These are phyloP conservation scores for Wasmannia auropunctata DNA, from an alignment of 1,140 invertebrate species.

Conservation along the genomic window DNA sequence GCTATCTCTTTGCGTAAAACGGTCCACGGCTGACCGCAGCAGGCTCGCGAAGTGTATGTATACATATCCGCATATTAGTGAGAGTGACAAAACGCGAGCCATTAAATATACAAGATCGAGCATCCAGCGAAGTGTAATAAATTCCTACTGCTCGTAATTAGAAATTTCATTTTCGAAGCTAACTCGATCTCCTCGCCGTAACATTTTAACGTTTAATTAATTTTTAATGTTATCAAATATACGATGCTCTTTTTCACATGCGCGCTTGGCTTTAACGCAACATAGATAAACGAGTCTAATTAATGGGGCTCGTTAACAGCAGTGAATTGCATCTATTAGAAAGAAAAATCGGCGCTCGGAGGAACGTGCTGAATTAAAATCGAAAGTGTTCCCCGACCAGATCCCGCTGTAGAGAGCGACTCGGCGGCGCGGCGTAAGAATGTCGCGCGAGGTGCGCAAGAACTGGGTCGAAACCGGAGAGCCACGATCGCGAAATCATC, in stretches of 20 bases:
- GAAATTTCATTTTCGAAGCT: neutral
- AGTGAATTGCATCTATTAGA: constrained; percentile 21
- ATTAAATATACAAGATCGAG: neutral
- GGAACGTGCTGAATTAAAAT: constrained; percentile 48
- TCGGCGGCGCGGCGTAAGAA: neutral
- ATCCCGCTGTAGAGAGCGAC: constrained; percentile 14
- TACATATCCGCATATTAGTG: constrained; percentile 6
- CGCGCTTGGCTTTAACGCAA: neutral
- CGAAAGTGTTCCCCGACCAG: constrained; percentile 52
- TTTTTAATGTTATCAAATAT: neutral
- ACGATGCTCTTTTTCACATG: neutral
- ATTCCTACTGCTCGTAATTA: neutral
- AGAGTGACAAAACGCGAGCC: neutral
- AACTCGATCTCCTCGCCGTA: neutral
- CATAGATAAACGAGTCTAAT: neutral
- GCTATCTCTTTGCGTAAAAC: constrained; percentile 33
- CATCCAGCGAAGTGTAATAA: neutral
- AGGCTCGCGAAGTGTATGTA: neutral
- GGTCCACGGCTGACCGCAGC: neutral
- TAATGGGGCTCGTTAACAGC: constrained; percentile 17
- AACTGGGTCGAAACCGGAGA: constrained; percentile 58
- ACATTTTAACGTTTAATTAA: neutral
- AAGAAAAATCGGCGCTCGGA: constrained; percentile 14
- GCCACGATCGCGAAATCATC: constrained; percentile 60
- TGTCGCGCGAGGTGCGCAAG: constrained; percentile 32